Evolutionary conservation across 2,113 vertebrate genomes (phyloP), one percentile per base, ranked within the genome.

Genomic region (Cyprinodon brontotheroides): DNA sequence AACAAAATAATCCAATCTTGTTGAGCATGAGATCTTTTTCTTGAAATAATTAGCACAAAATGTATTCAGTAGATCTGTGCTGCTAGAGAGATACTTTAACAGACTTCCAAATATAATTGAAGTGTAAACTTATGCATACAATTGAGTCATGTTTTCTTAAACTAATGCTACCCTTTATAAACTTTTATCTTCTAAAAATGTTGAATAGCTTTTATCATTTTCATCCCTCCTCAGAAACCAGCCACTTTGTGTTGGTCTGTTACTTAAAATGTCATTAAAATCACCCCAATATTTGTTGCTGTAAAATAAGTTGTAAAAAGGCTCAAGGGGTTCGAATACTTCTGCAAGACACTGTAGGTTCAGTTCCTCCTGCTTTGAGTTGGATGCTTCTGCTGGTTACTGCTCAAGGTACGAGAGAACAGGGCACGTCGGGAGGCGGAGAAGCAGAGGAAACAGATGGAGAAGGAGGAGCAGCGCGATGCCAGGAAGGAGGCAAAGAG

Each of bases 321-420:
- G 50, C 9, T 53, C 4, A 20, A 17, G 15, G 14, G 48, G 48
- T 53, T 2, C 4, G 15, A 53, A 12, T 53, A 53, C 17, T 20
- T 53, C 20, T 53, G 6, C 17, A 53, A 6, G 17, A 17, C 11
- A 48, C 37, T 13, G 39, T 22, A 53, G 63, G 3, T 11, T 40
- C 17, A 12, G 48, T 61, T 79, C 39, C 9, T 61, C 40, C 20
- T 15, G n/a, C 43, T 67, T 6, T 39, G 60, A 61, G 4, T 36
- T n/a, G 36, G 53, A 29, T 70, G 29, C 77, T 79, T 37, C 61
- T 47, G 4, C 70, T 71, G 53, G 72, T 82, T 86, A 53, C 39
- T 61, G 38, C 77, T 36, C 60, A 72, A 98, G 96, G 96, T 98
- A 61, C 96, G 94, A 80, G 96, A 97, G 94, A 97, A 96, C 81